These are phyloP conservation scores for Jordanella pulchra DNA, from an alignment of 2,797 vertebrate species.

Conservation along the genomic window DNA sequence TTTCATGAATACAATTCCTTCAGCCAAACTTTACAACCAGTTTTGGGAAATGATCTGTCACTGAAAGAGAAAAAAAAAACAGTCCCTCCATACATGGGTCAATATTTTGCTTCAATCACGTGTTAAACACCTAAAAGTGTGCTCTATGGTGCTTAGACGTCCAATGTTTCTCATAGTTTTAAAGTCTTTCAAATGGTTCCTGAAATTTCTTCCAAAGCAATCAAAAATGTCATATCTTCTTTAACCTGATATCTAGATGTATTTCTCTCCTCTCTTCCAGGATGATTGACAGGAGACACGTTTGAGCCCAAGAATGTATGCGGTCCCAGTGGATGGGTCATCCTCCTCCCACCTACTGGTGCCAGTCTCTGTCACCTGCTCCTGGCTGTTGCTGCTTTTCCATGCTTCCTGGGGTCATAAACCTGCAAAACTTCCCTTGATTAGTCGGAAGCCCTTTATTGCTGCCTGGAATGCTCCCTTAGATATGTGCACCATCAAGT, in stretches of 20 bases:
- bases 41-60: conserved; percentile 35
- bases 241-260: background rate
- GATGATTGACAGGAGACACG: conserved; percentile 72
- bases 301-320: conserved; percentile 76
- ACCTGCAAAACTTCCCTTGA: conserved; percentile 77
- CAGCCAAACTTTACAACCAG: background rate
- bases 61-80: conserved; percentile 7
- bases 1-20: conserved; percentile 5
- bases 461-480: conserved; percentile 83
- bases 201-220: too few relatives aligned
- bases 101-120: conserved; percentile 16
- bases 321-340: conserved; percentile 68
- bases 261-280: conserved; percentile 41
- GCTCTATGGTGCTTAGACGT: too few relatives aligned
- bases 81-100: conserved; percentile 30
- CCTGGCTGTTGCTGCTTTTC: conserved; percentile 72
- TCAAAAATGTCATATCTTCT: too few relatives aligned
- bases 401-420: conserved; percentile 77
- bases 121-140: too few relatives aligned
- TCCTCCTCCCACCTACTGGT: conserved; percentile 68
- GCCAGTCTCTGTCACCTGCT: conserved; percentile 69
- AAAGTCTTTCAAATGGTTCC: background rate
- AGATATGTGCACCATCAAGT: conserved; percentile 80
- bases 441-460: conserved; percentile 82
- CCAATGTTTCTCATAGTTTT: background rate